Evolutionary conservation across 2,888 invertebrate species (phyloP), one percentile per base, ranked within the genome.

Genomic region (Xestia xanthographa): DNA sequence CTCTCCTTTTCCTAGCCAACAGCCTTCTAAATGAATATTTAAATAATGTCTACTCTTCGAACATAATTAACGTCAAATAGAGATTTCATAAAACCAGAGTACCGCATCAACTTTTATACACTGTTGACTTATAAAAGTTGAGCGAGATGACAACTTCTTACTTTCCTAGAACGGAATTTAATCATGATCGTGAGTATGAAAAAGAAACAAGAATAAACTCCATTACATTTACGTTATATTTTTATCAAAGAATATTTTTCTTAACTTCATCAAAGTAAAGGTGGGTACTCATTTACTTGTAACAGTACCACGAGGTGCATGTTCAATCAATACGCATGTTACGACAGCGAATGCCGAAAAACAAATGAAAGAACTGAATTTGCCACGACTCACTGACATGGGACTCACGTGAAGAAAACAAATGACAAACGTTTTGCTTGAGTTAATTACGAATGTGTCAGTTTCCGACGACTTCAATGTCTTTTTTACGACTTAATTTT

Each of bases 211-310:
- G 43, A 83, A 72, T 66, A 72, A 72, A 72, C 48, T 58, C 69
- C 56, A 72, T 83, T 62, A 72, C 5, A 78, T 66, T 72, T 62
- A 62, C 34, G 29, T 68, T n/a, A 67, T 22, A 71, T 66, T 77
- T 82, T 77, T 60, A 71, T 77, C 26, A 72, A 82, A 69, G 48
- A 41, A 72, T 68, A 82, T 67, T 68, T 67, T 79, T 77, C 38
- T 53, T 68, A 48, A 66, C 26, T 65, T 72, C 26, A 34, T 71
- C 67, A 65, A 82, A 26, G 20, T 66, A 58, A 53, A 78, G 34
- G 48, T 76, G 22, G 14, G 12, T 45, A 12, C 12, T 26, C 26
- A 69, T 69, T 43, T 9, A 20, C 4, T 72, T 48, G 72, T 41
- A n/a, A 63, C 41, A 60, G 22, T 5, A 5, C 53, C 2, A 22